Evolutionary conservation across 2,797 vertebrate genomes (phyloP), one percentile per base, ranked within the genome.

Genomic region (Helarctos malayanus): DNA sequence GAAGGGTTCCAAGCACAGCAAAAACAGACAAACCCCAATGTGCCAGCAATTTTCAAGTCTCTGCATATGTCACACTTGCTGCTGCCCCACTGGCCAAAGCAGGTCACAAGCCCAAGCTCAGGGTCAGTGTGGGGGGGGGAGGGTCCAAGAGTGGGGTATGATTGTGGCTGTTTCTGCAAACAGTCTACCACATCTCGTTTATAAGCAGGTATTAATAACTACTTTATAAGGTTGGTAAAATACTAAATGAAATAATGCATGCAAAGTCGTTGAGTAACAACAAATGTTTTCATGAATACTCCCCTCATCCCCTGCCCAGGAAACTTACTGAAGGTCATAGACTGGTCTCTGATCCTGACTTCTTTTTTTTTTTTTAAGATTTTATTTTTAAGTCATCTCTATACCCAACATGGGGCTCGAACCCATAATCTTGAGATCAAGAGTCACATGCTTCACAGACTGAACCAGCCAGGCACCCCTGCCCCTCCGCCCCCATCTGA

Each of bases 401-500:
- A 68, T 18, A 68, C 65, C 18, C 65, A 21, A 68, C 18, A 35
- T 11, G 9, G 65, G 18, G 65, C 65, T 68, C 65, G 35, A 68
- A 68, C n/a, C 18, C n/a, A 35, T 68, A 19, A 56, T 21, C n/a
- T 35, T 21, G n/a, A 68, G 29, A 65, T n/a, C 63, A n/a, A 65
- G 65, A 35, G 65, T 21, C 29, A 14, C n/a, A 35, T 21, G n/a
- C 18, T 35, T 11, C 65, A 68, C 18, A 10, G 18, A 68, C 18
- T 21, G 18, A 21, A 3, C n/a, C 65, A 35, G 65, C n/a, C n/a
- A 1, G 65, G n/a, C 14, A 63, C 12, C 59, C 59, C 25, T 10
- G 4, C 10, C 59, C 59, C 5, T 3, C 15, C 52, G 10, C 0
- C 35, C 35, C 0, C 0, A 2, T 49, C 35, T 54, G 86, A 69